Evolutionary conservation across 2,797 vertebrate species (phyloP).

Genomic region (Eupleurogrammus muticus): DNA sequence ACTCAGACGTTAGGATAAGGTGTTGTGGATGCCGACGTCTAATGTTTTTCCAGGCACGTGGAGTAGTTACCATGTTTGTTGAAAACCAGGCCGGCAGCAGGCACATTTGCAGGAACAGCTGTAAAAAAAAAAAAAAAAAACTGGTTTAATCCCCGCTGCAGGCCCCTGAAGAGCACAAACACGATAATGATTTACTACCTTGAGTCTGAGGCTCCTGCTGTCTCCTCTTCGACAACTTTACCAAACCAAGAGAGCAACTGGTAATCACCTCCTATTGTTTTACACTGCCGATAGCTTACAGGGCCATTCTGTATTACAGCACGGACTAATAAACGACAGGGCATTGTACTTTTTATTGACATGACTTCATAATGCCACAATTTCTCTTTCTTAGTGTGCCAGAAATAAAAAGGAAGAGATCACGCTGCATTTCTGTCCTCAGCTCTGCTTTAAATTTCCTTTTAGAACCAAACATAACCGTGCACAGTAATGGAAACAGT

Average conservation of each 20-base stretch:
- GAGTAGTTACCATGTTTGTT: neutral
- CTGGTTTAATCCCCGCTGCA: neutral
- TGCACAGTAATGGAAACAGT: conserved; percentile 10
- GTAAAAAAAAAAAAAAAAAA: conserved; percentile 1
- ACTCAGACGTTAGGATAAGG: neutral
- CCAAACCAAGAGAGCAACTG: neutral
- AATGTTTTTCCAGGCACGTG: neutral
- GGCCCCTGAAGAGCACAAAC: neutral
- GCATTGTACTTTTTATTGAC: neutral
- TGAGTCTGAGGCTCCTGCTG: neutral
- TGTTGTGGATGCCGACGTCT: neutral
- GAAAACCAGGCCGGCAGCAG: neutral
- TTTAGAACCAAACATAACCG: neutral
- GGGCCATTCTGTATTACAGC: neutral
- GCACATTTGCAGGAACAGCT: neutral
- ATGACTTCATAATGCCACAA: conserved; percentile 4
- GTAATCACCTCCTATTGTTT: neutral
- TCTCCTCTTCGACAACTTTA: conserved; percentile 10
- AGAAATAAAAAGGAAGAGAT: conserved; percentile 4
- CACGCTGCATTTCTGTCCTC: neutral
- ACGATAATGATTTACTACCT: neutral
- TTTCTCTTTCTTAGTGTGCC: neutral
- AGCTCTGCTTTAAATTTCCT: neutral
- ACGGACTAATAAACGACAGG: neutral
- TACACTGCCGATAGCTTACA: neutral